Base-by-base conservation (phyloP, 1,140 invertebrate genomes). In the Eumeta japonica region DNA sequence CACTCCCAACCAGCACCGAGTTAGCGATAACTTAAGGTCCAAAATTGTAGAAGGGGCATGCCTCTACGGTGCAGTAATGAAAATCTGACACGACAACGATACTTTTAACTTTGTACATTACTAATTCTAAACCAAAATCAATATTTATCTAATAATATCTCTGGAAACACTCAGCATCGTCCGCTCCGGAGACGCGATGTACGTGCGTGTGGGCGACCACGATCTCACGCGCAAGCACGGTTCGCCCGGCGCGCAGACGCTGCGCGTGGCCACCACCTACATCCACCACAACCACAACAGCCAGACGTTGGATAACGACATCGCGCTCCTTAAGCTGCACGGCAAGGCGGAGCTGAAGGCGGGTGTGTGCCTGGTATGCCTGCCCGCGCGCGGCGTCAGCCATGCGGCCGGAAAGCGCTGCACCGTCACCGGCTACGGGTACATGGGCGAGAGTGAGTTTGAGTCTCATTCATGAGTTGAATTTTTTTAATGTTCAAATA, bases 201-300 rank as follows among this genome's bases (percentile, higher is more conserved):
- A 89, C 56, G 90, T 97, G 2, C 81, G 93, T 16, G 90, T 95
- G 0, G 94, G 94, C 0, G 94, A 97, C 59, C 91, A 95, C 56
- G 91, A 97, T 71, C 67, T 96, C 37, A 92, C 90, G 1, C 71
- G 86, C 9, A 90, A 90, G 57, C 90, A 90, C 49, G 89, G 89
- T 10, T 92, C 87, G 45, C 88, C 89, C 0, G 88, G 88, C 2
- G 92, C 91, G 0, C 91, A 94, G 71, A 94, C 92, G 0, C 75
- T 93, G 10, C 75, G 89, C 12, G 90, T 95, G 3, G 88, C 88
- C 14, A 94, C 90, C 10, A 95, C 92, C 0, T 96, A 96, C 62
- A 95, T 96, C 30, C 94, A 97, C 63, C 92, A 95, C 52, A 94
- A 96, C 68, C 94, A 97, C 75, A 95, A 97, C 64, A 92, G 89